Conservation (phyloP, 1,140 invertebrate species). For the Achroia grisella region DNA sequence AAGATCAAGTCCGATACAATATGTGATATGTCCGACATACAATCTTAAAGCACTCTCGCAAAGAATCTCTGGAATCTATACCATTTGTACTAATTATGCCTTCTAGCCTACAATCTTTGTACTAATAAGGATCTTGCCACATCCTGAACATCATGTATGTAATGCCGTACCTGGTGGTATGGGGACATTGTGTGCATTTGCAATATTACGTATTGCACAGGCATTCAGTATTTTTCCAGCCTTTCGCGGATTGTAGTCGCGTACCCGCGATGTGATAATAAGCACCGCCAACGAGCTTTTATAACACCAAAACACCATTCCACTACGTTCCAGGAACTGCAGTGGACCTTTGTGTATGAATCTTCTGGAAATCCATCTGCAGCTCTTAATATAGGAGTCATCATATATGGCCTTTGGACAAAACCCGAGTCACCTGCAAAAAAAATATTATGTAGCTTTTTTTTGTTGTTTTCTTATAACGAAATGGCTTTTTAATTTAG, state of each 20-base stretch:
- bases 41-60: too few species aligned
- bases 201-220: constrained; percentile 19
- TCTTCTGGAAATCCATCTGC: constrained; percentile 8
- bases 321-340: constrained; percentile 14
- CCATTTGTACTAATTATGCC: too few species aligned
- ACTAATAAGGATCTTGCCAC: too few species aligned
- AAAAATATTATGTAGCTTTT: too few species aligned
- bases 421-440: constrained; percentile 21
- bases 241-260: constrained; percentile 18
- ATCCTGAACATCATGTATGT: too few species aligned
- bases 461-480: too few species aligned
- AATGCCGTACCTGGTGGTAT: too few species aligned
- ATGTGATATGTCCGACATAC: too few species aligned
- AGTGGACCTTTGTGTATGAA: constrained; percentile 9
- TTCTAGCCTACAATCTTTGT: too few species aligned
- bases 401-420: constrained; percentile 17
- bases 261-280: constrained; percentile 18
- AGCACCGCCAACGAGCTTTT: constrained; percentile 27
- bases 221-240: constrained; percentile 26
- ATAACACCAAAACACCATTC: constrained; percentile 23
- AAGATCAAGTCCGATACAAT: too few species aligned
- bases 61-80: too few species aligned
- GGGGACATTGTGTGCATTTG: not conserved
- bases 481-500: too few species aligned
- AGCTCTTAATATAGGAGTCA: constrained; percentile 20